A percentile compares a stretch with the other conserved stretches of the same genome.
phyloP scores from a whole-genome alignment of 2,113 vertebrate species.

The Antennarius striatus region DNA sequence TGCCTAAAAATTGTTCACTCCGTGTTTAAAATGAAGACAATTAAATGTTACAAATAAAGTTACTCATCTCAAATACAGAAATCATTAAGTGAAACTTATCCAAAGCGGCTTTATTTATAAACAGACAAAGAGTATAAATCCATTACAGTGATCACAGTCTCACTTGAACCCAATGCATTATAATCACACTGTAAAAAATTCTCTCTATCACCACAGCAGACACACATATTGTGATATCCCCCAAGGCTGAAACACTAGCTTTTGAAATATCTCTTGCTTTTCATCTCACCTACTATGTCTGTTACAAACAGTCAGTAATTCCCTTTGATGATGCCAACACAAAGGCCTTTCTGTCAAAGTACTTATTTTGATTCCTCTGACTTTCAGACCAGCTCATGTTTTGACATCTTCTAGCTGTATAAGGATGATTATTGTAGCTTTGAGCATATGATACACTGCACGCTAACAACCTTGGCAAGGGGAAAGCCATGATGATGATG shows the following conservation, averaged over 20 bases:
- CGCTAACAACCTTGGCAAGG: constrained; percentile 34
- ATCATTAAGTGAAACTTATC: too few relatives aligned
- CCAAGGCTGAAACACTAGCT: constrained; percentile 14
- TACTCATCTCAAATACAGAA: too few relatives aligned
- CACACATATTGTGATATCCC: constrained; percentile 9
- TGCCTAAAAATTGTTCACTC: background rate
- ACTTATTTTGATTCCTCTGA: constrained; percentile 24
- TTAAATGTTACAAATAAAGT: too few relatives aligned
- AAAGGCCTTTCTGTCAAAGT: constrained; percentile 32
- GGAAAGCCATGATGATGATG: constrained; percentile 24
- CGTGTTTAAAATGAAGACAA: too few relatives aligned
- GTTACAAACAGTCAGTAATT: constrained; percentile 35
- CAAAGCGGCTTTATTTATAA: too few relatives aligned
- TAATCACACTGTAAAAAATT: constrained; percentile 3
- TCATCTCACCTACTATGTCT: constrained; percentile 24
- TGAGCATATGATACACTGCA: background rate
- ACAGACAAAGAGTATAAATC: background rate
- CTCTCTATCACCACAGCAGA: constrained; percentile 9
- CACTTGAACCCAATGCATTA: constrained; percentile 13
- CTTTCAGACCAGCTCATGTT: constrained; percentile 25
- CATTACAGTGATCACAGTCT: constrained; percentile 2
- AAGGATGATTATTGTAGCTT: constrained; percentile 17
- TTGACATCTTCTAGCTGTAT: constrained; percentile 37
- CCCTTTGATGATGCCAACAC: constrained; percentile 38
- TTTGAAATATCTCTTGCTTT: constrained; percentile 34